Base-by-base conservation (phyloP, 2,113 vertebrate species). In the Falcunculus frontatus region DNA sequence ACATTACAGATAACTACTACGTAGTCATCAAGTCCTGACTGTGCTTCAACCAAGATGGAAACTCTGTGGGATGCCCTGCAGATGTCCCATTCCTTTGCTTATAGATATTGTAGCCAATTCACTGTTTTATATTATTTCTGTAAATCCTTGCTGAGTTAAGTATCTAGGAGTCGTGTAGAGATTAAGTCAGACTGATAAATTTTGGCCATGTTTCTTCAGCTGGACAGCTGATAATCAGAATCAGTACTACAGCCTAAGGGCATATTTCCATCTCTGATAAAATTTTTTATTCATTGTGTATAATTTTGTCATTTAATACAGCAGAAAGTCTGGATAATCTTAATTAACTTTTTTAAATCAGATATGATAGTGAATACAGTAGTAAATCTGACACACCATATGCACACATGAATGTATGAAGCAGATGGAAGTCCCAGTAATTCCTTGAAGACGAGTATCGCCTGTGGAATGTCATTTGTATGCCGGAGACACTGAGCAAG, bases 401-500 rank as follows among this genome's bases (percentile, higher is more conserved):
- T 2, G 2, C 19, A 27, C 16, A 17, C 1, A 2, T 32, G 37
- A 57, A 68, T 1, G 0, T 13, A 42, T 19, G 30, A 63, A 73
- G 12, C 1, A 53, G 55, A 41, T 30, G 13, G 39, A 75, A 72
- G 13, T 59, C 16, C 4, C 6, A 21, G 6, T 33, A 47, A 65
- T 57, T 69, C n/a, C 10, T 68, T 60, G 6, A 21, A 77, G n/a
- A 49, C 44, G 6, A 62, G 1, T 29, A 13, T 4, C 41, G 9
- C 7, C 10, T 68, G 27, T 65, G 57, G 30, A 53, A 67, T 35
- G 3, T 17, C 15, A 11, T 83, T 88, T 70, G 39, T 22, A 49
- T 79, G 18, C 22, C 69, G 16, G 33, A 64, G 15, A 35, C 21
- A 8, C 20, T 37, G 21, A 68, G 4, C 26, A 83, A 84, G 8